phyloP scores from a whole-genome alignment of 2,797 vertebrate species.

The Lithobates pipiens region DNA sequence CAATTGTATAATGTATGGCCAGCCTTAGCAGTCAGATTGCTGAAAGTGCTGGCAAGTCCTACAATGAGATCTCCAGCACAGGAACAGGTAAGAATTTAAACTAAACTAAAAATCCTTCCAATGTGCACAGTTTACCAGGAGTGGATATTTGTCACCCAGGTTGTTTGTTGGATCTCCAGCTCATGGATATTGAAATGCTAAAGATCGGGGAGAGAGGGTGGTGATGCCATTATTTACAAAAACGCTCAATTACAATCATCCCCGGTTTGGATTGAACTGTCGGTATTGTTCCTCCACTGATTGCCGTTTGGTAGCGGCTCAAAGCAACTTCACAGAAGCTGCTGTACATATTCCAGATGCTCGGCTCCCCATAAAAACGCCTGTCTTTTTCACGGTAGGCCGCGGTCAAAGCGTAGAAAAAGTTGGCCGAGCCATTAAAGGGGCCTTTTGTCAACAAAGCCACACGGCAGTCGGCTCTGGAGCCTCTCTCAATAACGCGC shows the following conservation, averaged over 20 bases:
- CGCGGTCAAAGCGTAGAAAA: conserved; percentile 46
- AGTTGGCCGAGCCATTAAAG: conserved; percentile 52
- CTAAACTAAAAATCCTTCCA: too few species aligned
- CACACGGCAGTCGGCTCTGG: conserved; percentile 44
- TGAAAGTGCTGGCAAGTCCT: too few species aligned
- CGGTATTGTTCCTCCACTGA: conserved; percentile 57
- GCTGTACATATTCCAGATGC: conserved; percentile 58
- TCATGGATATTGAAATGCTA: too few species aligned
- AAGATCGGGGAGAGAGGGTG: too few species aligned
- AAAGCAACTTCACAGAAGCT: conserved; percentile 61
- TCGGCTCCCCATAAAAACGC: conserved; percentile 46
- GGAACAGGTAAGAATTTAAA: too few species aligned
- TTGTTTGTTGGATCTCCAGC: too few species aligned
- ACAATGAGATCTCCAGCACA: too few species aligned
- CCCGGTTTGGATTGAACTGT: conserved; percentile 51
- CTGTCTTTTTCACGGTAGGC: conserved; percentile 48
- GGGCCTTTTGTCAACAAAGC: conserved; percentile 52
- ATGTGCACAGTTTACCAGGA: too few species aligned
- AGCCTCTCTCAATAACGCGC: conserved; percentile 50
- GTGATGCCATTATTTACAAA: conserved; percentile 56
- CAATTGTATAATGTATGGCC: too few species aligned
- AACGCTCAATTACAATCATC: conserved; percentile 53
- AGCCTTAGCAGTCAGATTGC: too few species aligned
- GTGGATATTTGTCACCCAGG: too few species aligned
- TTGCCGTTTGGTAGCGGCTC: conserved; percentile 55